Evolutionary conservation across 2,888 invertebrate genomes (phyloP).

Genomic region (Mythimna ferrago): DNA sequence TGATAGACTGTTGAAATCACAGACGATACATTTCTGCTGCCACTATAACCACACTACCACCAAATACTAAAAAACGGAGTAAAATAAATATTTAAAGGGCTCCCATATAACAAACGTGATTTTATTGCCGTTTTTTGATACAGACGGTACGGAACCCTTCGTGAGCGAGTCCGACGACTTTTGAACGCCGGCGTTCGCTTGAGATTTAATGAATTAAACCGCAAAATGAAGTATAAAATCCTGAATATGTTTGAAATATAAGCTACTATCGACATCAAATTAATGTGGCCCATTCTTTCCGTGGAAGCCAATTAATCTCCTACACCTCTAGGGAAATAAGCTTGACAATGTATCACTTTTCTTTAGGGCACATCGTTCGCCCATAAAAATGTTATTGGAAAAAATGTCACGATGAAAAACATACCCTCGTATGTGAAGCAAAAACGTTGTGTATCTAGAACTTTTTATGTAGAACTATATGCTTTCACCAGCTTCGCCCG

Average conservation of each 20-base stretch:
- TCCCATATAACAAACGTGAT: too few relatives aligned
- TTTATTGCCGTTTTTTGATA: too few relatives aligned
- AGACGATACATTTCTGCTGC: too few relatives aligned
- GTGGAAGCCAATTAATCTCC: conserved; percentile 44
- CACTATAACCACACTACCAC: too few relatives aligned
- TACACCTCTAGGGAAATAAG: conserved; percentile 59
- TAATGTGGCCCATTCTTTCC: conserved; percentile 49
- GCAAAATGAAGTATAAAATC: conserved; percentile 12
- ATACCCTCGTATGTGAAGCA: neutral
- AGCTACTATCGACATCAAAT: conserved; percentile 45
- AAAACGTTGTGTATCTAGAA: neutral
- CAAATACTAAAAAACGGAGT: too few relatives aligned
- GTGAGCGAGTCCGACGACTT: too few relatives aligned
- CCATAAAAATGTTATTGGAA: conserved; percentile 55
- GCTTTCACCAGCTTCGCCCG: too few relatives aligned
- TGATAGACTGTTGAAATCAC: too few relatives aligned
- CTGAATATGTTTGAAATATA: conserved; percentile 22
- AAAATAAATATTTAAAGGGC: too few relatives aligned
- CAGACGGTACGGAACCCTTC: too few relatives aligned
- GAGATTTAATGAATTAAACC: too few relatives aligned
- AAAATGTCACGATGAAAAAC: conserved; percentile 19
- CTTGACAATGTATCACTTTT: conserved; percentile 58
- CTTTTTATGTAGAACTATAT: neutral
- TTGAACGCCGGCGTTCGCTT: too few relatives aligned
- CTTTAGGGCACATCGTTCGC: conserved; percentile 39